These are phyloP conservation scores for Scaptodrosophila lebanonensis DNA, from an alignment of 1,140 invertebrate genomes.

Conservation along the genomic window DNA sequence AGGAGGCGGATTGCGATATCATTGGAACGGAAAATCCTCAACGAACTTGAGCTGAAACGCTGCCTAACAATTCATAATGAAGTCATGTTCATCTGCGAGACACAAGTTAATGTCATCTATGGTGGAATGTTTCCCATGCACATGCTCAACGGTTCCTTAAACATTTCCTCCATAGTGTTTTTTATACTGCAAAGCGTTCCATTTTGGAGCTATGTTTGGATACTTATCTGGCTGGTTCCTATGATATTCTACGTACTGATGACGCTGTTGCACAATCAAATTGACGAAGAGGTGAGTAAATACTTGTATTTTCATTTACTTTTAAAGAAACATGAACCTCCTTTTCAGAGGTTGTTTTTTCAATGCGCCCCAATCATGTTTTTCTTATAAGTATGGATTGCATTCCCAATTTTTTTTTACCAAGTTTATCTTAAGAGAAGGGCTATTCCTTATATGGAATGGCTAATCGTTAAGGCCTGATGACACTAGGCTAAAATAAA, in stretches of 20 bases:
- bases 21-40: neutral
- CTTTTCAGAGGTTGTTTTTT: no score
- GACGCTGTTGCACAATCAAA: neutral
- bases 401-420: no score
- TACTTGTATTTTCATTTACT: no score
- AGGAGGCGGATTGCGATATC: no score
- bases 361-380: no score
- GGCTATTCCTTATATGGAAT: no score
- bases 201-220: neutral
- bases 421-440: no score
- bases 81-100: neutral
- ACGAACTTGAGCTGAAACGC: neutral
- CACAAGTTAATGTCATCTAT: constrained; percentile 1
- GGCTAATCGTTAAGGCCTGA: no score
- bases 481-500: no score
- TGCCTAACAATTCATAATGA: neutral
- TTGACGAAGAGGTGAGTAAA: constrained; percentile 7
- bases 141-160: neutral
- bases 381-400: no score
- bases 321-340: no score
- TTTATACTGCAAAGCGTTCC: neutral
- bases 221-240: neutral
- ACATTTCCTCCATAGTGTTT: neutral
- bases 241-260: neutral
- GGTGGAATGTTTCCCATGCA: neutral